phyloP scores from a whole-genome alignment of 1,140 invertebrate genomes.

The Armadillidium nasatum region DNA sequence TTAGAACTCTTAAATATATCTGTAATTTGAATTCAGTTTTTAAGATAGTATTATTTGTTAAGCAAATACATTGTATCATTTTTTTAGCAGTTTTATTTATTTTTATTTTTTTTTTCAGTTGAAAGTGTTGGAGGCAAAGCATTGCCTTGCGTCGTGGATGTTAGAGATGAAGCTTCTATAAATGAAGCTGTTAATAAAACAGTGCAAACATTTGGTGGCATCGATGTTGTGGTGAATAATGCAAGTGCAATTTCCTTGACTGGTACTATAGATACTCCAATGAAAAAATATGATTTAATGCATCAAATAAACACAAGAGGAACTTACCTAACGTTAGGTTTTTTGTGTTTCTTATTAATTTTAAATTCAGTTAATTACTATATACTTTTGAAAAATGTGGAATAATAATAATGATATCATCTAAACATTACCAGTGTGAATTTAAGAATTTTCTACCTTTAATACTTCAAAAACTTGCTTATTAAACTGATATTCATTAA shows the following conservation, averaged over 20 bases:
- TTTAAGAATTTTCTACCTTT: too few species aligned
- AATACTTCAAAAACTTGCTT: too few species aligned
- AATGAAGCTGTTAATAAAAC: slow-evolving; percentile 74
- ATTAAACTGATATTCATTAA: too few species aligned
- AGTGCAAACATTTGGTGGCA: slow-evolving; percentile 88
- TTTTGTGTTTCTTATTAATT: neutral
- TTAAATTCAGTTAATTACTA: neutral
- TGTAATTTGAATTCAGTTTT: too few species aligned
- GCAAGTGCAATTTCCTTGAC: slow-evolving; percentile 93
- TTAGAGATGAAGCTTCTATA: slow-evolving; percentile 73
- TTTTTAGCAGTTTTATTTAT: too few species aligned
- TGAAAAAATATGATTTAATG: slow-evolving; percentile 96
- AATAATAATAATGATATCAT: too few species aligned
- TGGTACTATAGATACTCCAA: slow-evolving; percentile 77
- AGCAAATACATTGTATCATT: too few species aligned
- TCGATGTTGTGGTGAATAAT: slow-evolving; percentile 94
- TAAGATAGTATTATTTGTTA: too few species aligned
- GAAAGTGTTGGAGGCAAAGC: slow-evolving; percentile 48
- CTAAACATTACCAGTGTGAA: too few species aligned
- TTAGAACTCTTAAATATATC: too few species aligned
- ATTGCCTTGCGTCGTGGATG: slow-evolving; percentile 88
- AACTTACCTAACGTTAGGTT: slow-evolving; percentile 81
- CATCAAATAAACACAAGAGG: slow-evolving; percentile 85
- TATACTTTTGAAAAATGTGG: too few species aligned
- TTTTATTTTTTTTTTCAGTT: slow-evolving; percentile 38